Conservation (phyloP, 2,113 vertebrate species). For the Scomber japonicus region DNA sequence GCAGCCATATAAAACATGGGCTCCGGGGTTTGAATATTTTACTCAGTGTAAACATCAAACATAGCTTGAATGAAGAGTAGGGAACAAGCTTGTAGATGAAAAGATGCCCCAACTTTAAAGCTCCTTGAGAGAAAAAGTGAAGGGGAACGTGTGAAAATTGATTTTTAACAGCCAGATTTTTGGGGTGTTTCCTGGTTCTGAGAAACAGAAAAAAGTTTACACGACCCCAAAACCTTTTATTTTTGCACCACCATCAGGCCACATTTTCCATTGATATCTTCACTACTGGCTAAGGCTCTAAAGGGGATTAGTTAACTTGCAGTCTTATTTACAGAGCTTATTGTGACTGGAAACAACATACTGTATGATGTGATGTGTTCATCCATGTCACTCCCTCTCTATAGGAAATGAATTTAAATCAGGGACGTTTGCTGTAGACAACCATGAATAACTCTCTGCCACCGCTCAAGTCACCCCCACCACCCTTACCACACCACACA, state of each 20-base stretch:
- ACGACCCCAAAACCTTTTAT: background rate
- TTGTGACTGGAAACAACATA: slow-evolving; percentile 1
- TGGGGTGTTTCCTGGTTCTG: background rate
- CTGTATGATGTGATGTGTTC: slow-evolving; percentile 19
- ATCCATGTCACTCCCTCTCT: background rate
- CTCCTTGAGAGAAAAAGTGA: background rate
- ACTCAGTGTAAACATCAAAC: slow-evolving; percentile 6
- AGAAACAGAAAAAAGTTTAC: background rate
- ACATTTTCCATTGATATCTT: background rate
- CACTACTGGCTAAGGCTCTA: background rate
- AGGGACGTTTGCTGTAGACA: slow-evolving; percentile 25
- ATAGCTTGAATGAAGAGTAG: slow-evolving; percentile 10
- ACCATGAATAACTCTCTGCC: slow-evolving; percentile 30
- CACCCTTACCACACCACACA: slow-evolving; percentile 30
- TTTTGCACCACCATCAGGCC: slow-evolving; percentile 22
- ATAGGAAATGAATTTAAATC: slow-evolving; percentile 36
- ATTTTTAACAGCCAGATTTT: background rate
- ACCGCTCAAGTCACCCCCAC: background rate
- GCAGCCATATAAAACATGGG: too few relatives aligned
- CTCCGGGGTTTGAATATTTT: background rate
- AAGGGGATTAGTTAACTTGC: background rate
- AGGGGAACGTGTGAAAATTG: background rate
- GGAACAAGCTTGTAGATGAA: slow-evolving; percentile 17
- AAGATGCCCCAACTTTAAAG: background rate
- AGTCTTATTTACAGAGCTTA: background rate